phyloP scores from a whole-genome alignment of 1,140 invertebrate species.

The Drosophila malerkotliana region DNA sequence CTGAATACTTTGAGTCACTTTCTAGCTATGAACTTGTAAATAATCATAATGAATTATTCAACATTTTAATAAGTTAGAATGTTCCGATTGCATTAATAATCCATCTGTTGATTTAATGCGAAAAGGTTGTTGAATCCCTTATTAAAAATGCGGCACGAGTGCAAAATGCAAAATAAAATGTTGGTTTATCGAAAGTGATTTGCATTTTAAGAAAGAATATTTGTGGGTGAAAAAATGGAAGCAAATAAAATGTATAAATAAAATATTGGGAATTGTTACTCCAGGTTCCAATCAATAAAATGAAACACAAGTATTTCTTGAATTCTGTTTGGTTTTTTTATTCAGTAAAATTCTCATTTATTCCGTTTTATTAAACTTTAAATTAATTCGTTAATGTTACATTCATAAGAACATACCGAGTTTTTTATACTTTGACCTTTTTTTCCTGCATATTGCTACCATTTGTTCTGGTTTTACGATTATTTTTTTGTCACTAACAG shows the following conservation, averaged over 20 bases:
- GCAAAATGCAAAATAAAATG: slow-evolving; percentile 15
- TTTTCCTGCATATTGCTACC: slow-evolving; percentile 74
- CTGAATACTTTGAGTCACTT: neutral
- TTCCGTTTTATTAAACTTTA: slow-evolving; percentile 77
- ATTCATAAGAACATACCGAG: slow-evolving; percentile 82
- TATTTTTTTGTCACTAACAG: slow-evolving; percentile 65
- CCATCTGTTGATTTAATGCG: slow-evolving; percentile 26
- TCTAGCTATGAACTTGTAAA: neutral
- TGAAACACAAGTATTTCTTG: neutral
- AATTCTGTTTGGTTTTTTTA: slow-evolving; percentile 50
- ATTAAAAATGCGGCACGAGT: slow-evolving; percentile 31
- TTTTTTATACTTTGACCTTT: slow-evolving; percentile 47
- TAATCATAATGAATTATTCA: neutral
- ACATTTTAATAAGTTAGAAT: neutral
- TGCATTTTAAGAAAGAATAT: slow-evolving; percentile 20
- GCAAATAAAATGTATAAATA: slow-evolving; percentile 8
- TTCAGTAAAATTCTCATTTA: slow-evolving; percentile 80
- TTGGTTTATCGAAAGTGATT: slow-evolving; percentile 19
- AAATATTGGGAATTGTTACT: neutral
- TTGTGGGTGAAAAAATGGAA: neutral
- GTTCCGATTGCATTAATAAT: slow-evolving; percentile 25
- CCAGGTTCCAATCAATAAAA: neutral
- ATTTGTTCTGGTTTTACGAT: slow-evolving; percentile 47
- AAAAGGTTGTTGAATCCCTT: slow-evolving; percentile 43
- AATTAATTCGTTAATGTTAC: slow-evolving; percentile 82